Evolutionary conservation across 2,113 vertebrate genomes (phyloP), one percentile per base, ranked within the genome.

Genomic region (Laticauda colubrina): DNA sequence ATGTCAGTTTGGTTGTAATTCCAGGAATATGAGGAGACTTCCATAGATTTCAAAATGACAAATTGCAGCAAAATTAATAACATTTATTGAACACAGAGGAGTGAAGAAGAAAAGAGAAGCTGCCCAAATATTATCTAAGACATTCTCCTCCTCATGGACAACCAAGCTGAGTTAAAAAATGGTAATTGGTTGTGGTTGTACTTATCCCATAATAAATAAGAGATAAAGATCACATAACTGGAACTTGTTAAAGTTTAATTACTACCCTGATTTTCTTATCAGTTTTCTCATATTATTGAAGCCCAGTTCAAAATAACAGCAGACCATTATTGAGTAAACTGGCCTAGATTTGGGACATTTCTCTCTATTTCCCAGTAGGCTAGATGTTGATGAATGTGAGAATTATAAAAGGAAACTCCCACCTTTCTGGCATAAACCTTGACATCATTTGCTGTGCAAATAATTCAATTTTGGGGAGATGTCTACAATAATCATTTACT

Each of bases 1-100:
- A 8, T 54, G 93, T 81, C 56, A 54, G 59, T 86, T 85, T 85
- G 86, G 26, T 53, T 89, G 88, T 61, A 86, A 89, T 89, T 90
- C 34, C 34, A 61, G 43, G 39, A 86, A 85, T 59, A 90, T 34
- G 5, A 29, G 64, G 61, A 59, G 39, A 88, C 43, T 45, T 86
- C 88, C 54, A 53, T 55, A 53, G 29, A 88, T 51, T 89, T 88
- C 61, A 20, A 39, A 91, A 93, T 61, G 86, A 26, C 87, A 91
- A 56, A 91, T 9, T 57, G 21, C 57, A 45, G 51, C 43, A 91
- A 9, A 69, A 57, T 54, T 85, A 89, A 93, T 89, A 59, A 81
- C 53, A 18, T 45, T 88, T 75, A 69, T 91, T 90, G 51, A 75
- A 48, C 48, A 88, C 26, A 39, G 29, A 64, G 26, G 20, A 15